Conservation (phyloP, 2,113 vertebrate genomes). For the Dipodomys spectabilis region DNA sequence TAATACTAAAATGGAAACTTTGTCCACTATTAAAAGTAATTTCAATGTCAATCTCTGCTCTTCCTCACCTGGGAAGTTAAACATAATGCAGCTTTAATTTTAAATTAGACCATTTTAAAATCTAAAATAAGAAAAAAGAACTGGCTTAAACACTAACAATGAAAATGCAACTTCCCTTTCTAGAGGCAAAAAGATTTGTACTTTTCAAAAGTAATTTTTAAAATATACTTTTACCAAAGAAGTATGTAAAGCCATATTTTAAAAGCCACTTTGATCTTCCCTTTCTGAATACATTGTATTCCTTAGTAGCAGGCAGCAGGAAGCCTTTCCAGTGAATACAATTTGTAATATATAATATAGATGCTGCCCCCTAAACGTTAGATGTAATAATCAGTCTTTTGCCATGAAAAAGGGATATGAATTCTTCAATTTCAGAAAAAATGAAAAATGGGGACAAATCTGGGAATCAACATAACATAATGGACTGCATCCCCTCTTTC, state of each 20-base stretch:
- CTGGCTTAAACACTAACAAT: slow-evolving; percentile 83
- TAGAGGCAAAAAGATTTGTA: slow-evolving; percentile 86
- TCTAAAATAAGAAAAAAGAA: slow-evolving; percentile 85
- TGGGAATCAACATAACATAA: slow-evolving; percentile 82
- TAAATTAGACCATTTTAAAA: slow-evolving; percentile 84
- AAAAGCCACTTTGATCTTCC: slow-evolving; percentile 75
- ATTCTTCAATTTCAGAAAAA: slow-evolving; percentile 83
- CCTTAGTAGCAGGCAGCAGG: slow-evolving; percentile 82
- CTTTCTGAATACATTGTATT: slow-evolving; percentile 75
- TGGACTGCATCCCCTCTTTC: slow-evolving; percentile 85
- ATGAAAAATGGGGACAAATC: slow-evolving; percentile 82
- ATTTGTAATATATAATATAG: slow-evolving; percentile 81
- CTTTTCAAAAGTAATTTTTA: slow-evolving; percentile 63
- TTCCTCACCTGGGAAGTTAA: slow-evolving; percentile 69
- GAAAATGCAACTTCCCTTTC: slow-evolving; percentile 88
- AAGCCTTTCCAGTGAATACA: slow-evolving; percentile 79
- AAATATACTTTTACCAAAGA: slow-evolving; percentile 69
- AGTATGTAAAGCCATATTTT: slow-evolving; percentile 62
- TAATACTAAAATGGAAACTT: slow-evolving; percentile 44
- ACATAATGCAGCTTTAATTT: slow-evolving; percentile 90
- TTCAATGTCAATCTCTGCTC: slow-evolving; percentile 31
- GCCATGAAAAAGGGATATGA: slow-evolving; percentile 87
- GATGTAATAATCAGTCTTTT: slow-evolving; percentile 83
- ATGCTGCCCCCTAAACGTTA: slow-evolving; percentile 81
- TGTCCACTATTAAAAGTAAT: not conserved